A percentile compares a stretch with the other conserved stretches of the same genome.
These are phyloP conservation scores for Hymenopus coronatus DNA, from an alignment of 2,888 invertebrate genomes.

Conservation along the genomic window DNA sequence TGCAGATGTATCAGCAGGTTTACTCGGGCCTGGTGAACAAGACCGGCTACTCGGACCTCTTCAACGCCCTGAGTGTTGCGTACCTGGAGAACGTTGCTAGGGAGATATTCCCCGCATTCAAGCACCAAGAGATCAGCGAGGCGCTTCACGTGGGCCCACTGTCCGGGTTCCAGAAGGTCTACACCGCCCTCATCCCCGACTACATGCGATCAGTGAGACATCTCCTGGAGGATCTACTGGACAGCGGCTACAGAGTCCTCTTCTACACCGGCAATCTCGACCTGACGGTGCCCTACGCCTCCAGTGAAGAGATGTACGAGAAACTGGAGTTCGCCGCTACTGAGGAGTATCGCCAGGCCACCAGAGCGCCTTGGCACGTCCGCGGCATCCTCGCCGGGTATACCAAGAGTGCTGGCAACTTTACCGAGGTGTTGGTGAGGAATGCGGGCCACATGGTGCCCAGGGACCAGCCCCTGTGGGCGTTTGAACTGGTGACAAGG, in stretches of 20 bases:
- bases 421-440: slow-evolving; percentile 42
- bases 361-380: slow-evolving; percentile 44
- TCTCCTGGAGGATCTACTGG: slow-evolving; percentile 55
- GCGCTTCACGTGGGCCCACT: slow-evolving; percentile 55
- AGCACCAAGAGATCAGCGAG: slow-evolving; percentile 44
- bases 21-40: background rate
- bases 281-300: slow-evolving; percentile 60
- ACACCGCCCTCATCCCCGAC: slow-evolving; percentile 52
- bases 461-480: slow-evolving; percentile 45
- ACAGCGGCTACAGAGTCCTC: slow-evolving; percentile 41
- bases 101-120: slow-evolving; percentile 35
- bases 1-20: slow-evolving; percentile 17
- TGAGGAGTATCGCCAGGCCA: slow-evolving; percentile 42
- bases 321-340: slow-evolving; percentile 46
- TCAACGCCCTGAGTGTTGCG: slow-evolving; percentile 51
- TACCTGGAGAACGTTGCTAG: background rate
- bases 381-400: slow-evolving; percentile 43
- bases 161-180: slow-evolving; percentile 53
- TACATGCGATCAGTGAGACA: slow-evolving; percentile 58
- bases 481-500: slow-evolving; percentile 25
- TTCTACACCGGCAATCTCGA: slow-evolving; percentile 51
- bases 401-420: slow-evolving; percentile 39
- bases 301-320: slow-evolving; percentile 47
- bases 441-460: slow-evolving; percentile 48
- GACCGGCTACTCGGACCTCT: slow-evolving; percentile 51